Percentiles rank a stretch among this genome's conserved stretches.
Conservation (phyloP, 1,140 invertebrate genomes). For the Danaus melanippus region DNA sequence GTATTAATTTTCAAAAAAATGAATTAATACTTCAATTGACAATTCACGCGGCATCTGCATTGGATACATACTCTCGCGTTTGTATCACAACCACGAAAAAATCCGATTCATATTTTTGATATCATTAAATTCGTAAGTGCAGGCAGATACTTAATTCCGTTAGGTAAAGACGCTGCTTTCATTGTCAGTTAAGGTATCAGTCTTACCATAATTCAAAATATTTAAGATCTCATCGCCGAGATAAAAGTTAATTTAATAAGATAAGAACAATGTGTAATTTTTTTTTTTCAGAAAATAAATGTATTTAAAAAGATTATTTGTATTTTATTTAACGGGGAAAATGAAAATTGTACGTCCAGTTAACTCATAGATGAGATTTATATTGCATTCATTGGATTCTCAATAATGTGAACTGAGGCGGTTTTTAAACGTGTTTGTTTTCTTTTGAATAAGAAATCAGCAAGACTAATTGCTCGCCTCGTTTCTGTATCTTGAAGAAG, state of each 20-base stretch:
- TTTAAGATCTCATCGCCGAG: constrained; percentile 3
- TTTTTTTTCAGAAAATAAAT: too few relatives aligned
- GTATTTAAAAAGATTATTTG: too few relatives aligned
- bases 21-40: constrained; percentile 19
- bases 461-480: constrained; percentile 42
- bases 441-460: constrained; percentile 43
- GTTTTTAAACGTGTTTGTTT: constrained; percentile 20
- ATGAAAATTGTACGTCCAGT: too few relatives aligned
- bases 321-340: too few relatives aligned
- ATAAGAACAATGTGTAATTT: neutral
- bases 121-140: constrained; percentile 36
- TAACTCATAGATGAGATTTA: constrained; percentile 10
- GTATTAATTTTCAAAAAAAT: neutral
- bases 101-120: constrained; percentile 21
- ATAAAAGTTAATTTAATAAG: constrained; percentile 4
- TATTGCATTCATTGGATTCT: constrained; percentile 48
- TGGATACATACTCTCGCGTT: constrained; percentile 16
- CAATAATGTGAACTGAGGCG: constrained; percentile 37
- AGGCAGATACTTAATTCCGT: constrained; percentile 7
- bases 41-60: constrained; percentile 9
- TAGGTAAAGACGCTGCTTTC: constrained; percentile 12
- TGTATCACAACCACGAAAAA: constrained; percentile 19
- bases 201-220: constrained; percentile 14
- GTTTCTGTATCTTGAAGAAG: constrained; percentile 27
- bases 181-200: constrained; percentile 22